These are phyloP conservation scores for Fringilla coelebs DNA, from an alignment of 2,797 vertebrate genomes.

Conservation along the genomic window DNA sequence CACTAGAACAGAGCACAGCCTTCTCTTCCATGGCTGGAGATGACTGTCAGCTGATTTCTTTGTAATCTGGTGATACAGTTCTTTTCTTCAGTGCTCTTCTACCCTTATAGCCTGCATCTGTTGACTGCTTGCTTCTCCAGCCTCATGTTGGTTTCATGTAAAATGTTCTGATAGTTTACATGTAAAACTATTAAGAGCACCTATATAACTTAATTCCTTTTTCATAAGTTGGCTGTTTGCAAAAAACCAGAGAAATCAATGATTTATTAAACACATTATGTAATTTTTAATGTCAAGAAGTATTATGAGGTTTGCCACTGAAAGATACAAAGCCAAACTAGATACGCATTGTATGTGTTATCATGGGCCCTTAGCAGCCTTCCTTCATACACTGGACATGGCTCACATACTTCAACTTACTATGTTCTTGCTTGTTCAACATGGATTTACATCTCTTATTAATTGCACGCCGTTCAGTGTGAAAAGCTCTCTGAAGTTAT, in stretches of 20 bases:
- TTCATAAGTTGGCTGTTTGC: background rate
- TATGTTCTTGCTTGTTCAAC: background rate
- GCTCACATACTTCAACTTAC: background rate
- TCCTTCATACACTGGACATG: background rate
- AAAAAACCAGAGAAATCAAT: background rate
- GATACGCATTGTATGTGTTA: background rate
- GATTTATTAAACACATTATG: background rate
- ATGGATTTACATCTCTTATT: background rate
- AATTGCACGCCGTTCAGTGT: background rate
- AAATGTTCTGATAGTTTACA: background rate
- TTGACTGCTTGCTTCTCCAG: background rate
- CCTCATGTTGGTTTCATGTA: background rate
- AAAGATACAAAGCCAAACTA: background rate
- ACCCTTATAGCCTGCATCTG: background rate
- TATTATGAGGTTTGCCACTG: background rate
- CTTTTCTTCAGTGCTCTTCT: background rate
- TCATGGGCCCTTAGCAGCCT: background rate
- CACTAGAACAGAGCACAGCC: background rate
- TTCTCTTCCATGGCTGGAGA: background rate
- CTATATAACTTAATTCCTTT: background rate
- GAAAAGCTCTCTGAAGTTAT: background rate
- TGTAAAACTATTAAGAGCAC: background rate
- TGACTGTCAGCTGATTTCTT: background rate
- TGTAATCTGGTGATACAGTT: background rate
- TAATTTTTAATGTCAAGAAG: background rate